Base-by-base conservation (phyloP, 2,113 vertebrate species). In the Neotoma lepida region DNA sequence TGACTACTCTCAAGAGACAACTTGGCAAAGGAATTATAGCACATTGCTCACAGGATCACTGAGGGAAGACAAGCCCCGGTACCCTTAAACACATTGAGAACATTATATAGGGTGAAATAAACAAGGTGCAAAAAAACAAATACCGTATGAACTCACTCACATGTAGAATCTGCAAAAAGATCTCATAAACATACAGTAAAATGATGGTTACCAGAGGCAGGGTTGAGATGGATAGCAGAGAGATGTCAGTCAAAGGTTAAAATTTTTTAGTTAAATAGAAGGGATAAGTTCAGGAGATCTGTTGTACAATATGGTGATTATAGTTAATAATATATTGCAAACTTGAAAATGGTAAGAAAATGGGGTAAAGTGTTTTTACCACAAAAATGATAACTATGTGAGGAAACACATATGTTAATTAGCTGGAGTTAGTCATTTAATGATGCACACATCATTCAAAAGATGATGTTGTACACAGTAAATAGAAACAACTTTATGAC, bases 1-100 rank as follows among this genome's bases (percentile, higher is more conserved):
- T 18, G 46, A 77, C 68, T 81, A 41, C 24, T 81, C 85, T 96
- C 6, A 18, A 18, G 64, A 68, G 54, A 91, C 92, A 58, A 97
- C 81, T 10, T 66, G 24, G 35, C 82, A 66, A 95, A 88, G 44
- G 81, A 88, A 95, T 93, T 35, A 78, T 17, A 93, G 39, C 41
- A 77, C 68, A 92, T 66, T 30, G 24, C 28, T 58, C 35, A 49
- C 1, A 84, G 56, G 58, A 46, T 28, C 44, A 86, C 18, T 28
- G 24, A 89, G 22, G 10, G 86, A 78, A 91, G 74, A 89, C 17
- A 66, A 93, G 77, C 8, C 73, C 54, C 64, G 18, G 49, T 74
- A 17, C 22, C 58, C 9, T 73, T 91, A 49, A 49, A 54, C 46
- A 88, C n/a, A 92, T 18, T 81, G 51, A 63, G 3, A 17, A 92